These are phyloP conservation scores for Lagorchestes hirsutus DNA, from an alignment of 2,797 vertebrate species.

Conservation along the genomic window DNA sequence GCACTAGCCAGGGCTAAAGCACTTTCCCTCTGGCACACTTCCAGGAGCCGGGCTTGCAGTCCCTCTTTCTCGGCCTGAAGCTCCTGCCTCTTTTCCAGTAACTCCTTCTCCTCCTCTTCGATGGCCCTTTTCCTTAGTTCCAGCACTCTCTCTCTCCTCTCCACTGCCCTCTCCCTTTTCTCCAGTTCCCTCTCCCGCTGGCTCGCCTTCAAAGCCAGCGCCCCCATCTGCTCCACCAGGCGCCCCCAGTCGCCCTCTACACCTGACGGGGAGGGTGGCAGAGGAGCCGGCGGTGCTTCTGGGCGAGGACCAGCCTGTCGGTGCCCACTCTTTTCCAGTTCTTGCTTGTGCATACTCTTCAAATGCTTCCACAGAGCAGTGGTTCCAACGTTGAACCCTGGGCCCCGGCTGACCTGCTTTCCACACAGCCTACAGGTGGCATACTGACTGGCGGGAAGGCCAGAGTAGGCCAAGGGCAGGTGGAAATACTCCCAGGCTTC, in stretches of 20 bases:
- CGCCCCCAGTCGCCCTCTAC: conserved; percentile 71
- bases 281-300: neutral
- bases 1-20: neutral
- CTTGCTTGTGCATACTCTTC: conserved; percentile 57
- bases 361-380: conserved; percentile 72
- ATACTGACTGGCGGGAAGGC: conserved; percentile 40
- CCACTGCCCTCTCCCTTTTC: conserved; percentile 62
- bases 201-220: conserved; percentile 64
- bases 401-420: conserved; percentile 68
- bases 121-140: conserved; percentile 55
- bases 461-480: conserved; percentile 5
- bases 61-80: conserved; percentile 49
- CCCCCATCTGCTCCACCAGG: conserved; percentile 68
- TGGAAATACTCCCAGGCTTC: conserved; percentile 72
- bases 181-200: conserved; percentile 73
- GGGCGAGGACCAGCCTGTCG: neutral
- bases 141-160: conserved; percentile 65
- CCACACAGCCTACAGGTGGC: conserved; percentile 78
- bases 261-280: accelerated
- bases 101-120: conserved; percentile 55
- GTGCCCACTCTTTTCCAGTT: conserved; percentile 52
- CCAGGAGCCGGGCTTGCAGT: conserved; percentile 61
- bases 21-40: neutral
- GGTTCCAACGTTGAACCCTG: conserved; percentile 56
- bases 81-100: conserved; percentile 41